phyloP scores from a whole-genome alignment of 1,140 invertebrate genomes.

The Leptopilina boulardi region DNA sequence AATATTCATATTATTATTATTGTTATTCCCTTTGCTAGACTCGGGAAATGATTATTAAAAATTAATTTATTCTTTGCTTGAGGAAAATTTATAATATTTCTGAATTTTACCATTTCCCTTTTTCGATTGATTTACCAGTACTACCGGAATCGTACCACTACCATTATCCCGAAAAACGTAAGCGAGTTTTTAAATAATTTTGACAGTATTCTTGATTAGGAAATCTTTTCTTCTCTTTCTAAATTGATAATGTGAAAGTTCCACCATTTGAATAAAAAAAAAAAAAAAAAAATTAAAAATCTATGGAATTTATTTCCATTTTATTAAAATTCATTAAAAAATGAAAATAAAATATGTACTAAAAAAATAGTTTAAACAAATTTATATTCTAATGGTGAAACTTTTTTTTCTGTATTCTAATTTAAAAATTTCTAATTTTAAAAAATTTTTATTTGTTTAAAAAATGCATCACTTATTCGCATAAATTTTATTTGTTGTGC shows the following conservation, averaged over 20 bases:
- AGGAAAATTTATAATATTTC: constrained; percentile 10
- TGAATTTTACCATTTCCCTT: constrained; percentile 33
- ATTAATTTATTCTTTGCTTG: not conserved
- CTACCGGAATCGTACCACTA: constrained; percentile 29
- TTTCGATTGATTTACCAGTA: constrained; percentile 32
- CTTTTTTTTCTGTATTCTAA: not conserved
- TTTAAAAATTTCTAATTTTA: not conserved
- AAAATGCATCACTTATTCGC: not conserved
- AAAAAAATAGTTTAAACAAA: not conserved
- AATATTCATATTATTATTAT: too few species aligned
- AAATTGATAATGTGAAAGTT: not conserved
- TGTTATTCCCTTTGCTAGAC: not conserved
- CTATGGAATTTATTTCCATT: not conserved
- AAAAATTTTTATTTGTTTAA: not conserved
- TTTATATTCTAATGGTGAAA: not conserved
- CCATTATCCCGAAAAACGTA: constrained; percentile 31
- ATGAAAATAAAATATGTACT: too few species aligned
- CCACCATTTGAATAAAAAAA: not conserved
- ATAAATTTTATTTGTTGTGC: not conserved
- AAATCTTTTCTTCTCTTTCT: constrained; percentile 7
- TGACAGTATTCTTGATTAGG: constrained; percentile 7
- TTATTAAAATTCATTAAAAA: too few species aligned
- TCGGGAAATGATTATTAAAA: not conserved
- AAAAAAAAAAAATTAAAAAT: not conserved
- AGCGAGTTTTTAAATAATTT: constrained; percentile 32